Percentiles rank a stretch among this genome's conserved stretches.
Conservation (phyloP, 1,140 invertebrate genomes). For the Monomorium pharaonis region DNA sequence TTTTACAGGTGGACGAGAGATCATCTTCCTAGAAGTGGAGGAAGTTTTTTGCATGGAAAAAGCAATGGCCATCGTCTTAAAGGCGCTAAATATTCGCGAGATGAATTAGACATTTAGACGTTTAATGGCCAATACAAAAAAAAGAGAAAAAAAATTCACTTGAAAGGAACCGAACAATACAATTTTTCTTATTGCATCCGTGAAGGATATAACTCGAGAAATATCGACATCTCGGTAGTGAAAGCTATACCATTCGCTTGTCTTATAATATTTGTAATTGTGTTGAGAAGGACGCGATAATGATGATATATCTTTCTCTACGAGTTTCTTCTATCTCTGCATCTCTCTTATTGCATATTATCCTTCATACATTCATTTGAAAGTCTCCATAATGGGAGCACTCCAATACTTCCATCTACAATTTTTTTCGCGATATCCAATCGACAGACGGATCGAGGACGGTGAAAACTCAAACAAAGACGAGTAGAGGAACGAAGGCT, state of each 20-base stretch:
- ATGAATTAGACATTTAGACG: slow-evolving; percentile 28
- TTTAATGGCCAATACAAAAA: neutral
- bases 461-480: neutral
- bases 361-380: neutral
- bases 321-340: neutral
- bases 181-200: neutral
- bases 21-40: slow-evolving; percentile 28
- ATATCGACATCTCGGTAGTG: neutral
- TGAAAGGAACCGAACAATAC: neutral
- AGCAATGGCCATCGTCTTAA: slow-evolving; percentile 3
- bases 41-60: slow-evolving; percentile 7
- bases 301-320: neutral
- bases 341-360: neutral
- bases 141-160: neutral
- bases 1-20: slow-evolving; percentile 19
- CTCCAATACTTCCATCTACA: neutral
- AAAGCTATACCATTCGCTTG: neutral
- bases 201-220: neutral
- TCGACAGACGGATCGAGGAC: neutral
- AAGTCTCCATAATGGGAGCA: neutral
- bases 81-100: neutral
- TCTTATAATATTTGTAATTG: slow-evolving; percentile 17
- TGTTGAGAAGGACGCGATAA: neutral
- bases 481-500: neutral
- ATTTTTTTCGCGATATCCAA: neutral